Base-by-base conservation (phyloP, 1,140 invertebrate species). In the Drosophila melanica region DNA sequence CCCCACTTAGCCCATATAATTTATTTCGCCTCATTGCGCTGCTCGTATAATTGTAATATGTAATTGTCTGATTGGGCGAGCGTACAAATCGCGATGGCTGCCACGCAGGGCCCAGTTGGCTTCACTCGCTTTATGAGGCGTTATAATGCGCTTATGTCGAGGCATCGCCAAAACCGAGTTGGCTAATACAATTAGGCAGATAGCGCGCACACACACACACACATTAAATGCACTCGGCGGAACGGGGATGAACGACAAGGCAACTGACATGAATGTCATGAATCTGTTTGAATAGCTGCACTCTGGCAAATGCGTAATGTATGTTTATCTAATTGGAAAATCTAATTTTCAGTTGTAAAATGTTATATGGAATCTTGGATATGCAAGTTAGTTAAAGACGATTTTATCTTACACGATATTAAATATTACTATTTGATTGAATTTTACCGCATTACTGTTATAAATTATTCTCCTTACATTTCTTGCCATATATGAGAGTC, bases 131-230 rank as follows among this genome's bases (percentile, higher is more conserved):
- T 77, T 76, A 81, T 87, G 84, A 82, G 77, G 79, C 82, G 79
- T 77, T 77, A 87, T 87, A 86, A 86, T 86, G 82, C 79, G 82
- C 79, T 86, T 86, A 86, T 76, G 65, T 67, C 51, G 59, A 39
- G 59, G 48, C 47, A 71, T 80, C 53, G 64, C 62, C 45, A 41
- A 64, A 62, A 60, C 55, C 58, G 58, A 77, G 59, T 59, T 73
- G 81, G 76, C 82, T 86, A 87, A 86, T 82, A 82, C 81, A 87
- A 86, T 86, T 86, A 86, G 62, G 44, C 82, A 79, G 75, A 87
- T 82, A 81, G 55, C 51, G 75, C 64, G 67, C 66, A 57, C 78
- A 69, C 33, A 33, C 30, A 33, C 30, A 33, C 30, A 33, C 30
- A 33, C 47, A 42, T 79, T 75, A 79, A 81, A 66, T 63, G 54